A percentile compares a stretch with the other conserved stretches of the same genome.
These are phyloP conservation scores for Poliocrania exsul DNA, from an alignment of 2,797 vertebrate species.

Conservation along the genomic window DNA sequence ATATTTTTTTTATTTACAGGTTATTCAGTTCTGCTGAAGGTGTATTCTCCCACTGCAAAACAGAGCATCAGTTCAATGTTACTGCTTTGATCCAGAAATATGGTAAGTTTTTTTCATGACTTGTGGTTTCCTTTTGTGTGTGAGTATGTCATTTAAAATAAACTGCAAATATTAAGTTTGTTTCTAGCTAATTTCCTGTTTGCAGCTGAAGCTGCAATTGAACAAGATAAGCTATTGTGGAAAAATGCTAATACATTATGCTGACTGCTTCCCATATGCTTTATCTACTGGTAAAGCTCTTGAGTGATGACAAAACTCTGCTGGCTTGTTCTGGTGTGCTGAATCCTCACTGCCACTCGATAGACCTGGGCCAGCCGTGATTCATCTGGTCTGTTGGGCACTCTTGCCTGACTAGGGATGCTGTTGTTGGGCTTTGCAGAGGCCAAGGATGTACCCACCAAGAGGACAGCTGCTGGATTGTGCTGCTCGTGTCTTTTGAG, in stretches of 20 bases:
- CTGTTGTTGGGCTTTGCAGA: neutral
- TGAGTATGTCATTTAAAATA: neutral
- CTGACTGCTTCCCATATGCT: rapidly evolving
- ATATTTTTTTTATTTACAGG: neutral
- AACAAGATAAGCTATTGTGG: neutral
- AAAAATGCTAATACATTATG: neutral
- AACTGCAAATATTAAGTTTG: rapidly evolving
- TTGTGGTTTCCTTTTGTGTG: rapidly evolving
- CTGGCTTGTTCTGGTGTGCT: neutral
- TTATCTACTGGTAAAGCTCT: neutral
- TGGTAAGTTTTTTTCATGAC: slow-evolving; percentile 70
- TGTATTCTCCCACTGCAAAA: slow-evolving; percentile 84
- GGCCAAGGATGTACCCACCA: too few relatives aligned
- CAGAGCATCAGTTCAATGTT: slow-evolving; percentile 84
- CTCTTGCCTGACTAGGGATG: neutral
- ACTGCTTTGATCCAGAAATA: slow-evolving; percentile 80
- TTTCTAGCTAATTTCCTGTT: neutral
- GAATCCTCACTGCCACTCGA: neutral
- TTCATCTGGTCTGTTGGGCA: neutral
- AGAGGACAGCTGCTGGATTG: too few relatives aligned
- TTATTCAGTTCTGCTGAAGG: slow-evolving; percentile 79
- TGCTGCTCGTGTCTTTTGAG: neutral
- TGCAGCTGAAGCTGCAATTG: neutral
- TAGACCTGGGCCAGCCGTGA: rapidly evolving
- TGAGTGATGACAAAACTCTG: neutral